Percentiles rank a stretch among this genome's conserved stretches.
Conservation (phyloP, 2,797 vertebrate species). For the Rhinella marina region DNA sequence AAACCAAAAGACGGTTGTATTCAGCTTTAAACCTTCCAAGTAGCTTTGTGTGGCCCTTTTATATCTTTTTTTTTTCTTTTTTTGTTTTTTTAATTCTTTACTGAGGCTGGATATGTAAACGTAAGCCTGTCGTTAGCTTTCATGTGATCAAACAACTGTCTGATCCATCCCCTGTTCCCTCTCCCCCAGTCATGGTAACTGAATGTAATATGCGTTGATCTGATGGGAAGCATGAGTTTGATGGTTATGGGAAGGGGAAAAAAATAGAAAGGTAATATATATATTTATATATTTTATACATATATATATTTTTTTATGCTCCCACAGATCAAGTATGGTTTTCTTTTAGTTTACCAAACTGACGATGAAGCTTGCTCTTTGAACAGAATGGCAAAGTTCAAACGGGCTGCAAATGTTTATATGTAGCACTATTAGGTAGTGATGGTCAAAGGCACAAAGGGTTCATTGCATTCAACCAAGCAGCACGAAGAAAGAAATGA, state of each 20-base stretch:
- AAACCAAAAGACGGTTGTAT: constrained; percentile 73
- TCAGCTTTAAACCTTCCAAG: constrained; percentile 72
- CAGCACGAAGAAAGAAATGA: constrained; percentile 71
- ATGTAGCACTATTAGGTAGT: constrained; percentile 75
- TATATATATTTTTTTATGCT: constrained; percentile 54
- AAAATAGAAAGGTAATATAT: constrained; percentile 54
- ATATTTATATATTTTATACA: constrained; percentile 59
- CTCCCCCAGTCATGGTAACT: constrained; percentile 73
- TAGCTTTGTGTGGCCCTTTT: constrained; percentile 75
- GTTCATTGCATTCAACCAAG: constrained; percentile 77
- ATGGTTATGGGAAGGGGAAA: constrained; percentile 46
- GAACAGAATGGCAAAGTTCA: constrained; percentile 78
- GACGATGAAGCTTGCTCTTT: constrained; percentile 83
- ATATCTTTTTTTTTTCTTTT: constrained; percentile 3
- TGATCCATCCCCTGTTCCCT: constrained; percentile 67
- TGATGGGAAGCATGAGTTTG: constrained; percentile 57
- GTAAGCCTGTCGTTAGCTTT: constrained; percentile 75
- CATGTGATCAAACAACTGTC: constrained; percentile 71
- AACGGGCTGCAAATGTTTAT: constrained; percentile 76
- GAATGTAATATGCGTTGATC: constrained; percentile 71
- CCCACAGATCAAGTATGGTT: constrained; percentile 68
- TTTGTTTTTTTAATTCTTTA: constrained; percentile 64
- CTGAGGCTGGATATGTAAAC: constrained; percentile 77
- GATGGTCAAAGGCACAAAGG: constrained; percentile 82
- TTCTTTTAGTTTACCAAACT: constrained; percentile 68